Percentiles rank a stretch among this genome's conserved stretches.
Evolutionary conservation across 2,113 vertebrate genomes (phyloP).

Genomic region (Chrysochloris asiatica): DNA sequence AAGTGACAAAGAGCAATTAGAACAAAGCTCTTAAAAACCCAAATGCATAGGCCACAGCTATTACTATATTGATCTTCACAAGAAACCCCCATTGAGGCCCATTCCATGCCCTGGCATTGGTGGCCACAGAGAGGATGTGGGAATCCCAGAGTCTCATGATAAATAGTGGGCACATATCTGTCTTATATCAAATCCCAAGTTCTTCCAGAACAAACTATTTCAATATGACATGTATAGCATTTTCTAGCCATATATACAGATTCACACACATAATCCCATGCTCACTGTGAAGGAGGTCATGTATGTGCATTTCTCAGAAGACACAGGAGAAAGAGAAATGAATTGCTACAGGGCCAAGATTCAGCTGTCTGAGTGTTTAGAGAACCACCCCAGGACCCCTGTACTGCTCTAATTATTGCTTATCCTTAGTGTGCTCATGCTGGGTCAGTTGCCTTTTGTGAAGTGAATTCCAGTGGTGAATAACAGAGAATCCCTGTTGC

Average conservation of each 20-base stretch:
- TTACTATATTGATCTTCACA: too few relatives aligned
- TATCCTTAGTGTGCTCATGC: not conserved
- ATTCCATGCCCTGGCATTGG: not conserved
- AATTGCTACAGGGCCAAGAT: not conserved
- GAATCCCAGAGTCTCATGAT: not conserved
- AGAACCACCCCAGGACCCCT: not conserved
- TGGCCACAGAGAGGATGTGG: not conserved
- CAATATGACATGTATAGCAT: not conserved
- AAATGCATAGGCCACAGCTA: not conserved
- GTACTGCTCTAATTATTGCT: rapidly evolving
- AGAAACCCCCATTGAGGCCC: too few relatives aligned
- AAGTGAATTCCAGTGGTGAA: slow-evolving; percentile 13
- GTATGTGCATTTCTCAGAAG: not conserved
- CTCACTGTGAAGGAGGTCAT: not conserved
- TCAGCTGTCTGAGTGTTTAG: not conserved
- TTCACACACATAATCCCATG: not conserved
- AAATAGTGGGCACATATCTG: too few relatives aligned
- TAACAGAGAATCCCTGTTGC: slow-evolving; percentile 32
- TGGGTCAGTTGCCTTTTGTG: not conserved
- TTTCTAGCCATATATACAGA: too few relatives aligned
- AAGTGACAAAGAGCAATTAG: not conserved
- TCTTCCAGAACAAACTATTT: not conserved
- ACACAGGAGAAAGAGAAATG: not conserved
- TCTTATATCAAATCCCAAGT: too few relatives aligned
- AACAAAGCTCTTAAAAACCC: not conserved